Evolutionary conservation across 1,140 invertebrate genomes (phyloP).

Genomic region (Drosophila azteca): DNA sequence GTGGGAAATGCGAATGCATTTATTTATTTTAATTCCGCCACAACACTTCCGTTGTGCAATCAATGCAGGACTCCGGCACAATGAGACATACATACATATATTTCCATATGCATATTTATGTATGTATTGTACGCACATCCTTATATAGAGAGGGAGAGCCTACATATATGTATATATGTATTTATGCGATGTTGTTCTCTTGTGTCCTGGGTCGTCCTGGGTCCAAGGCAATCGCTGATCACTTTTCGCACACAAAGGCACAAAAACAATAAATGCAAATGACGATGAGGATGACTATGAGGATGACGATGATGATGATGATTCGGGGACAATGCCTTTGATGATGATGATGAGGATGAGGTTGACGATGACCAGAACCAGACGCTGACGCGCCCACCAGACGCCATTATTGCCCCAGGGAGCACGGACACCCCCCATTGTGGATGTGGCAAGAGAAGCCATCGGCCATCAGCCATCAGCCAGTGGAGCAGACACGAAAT

Average conservation of each 20-base stretch:
- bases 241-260: slow-evolving; percentile 76
- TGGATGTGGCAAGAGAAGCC: slow-evolving; percentile 27
- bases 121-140: slow-evolving; percentile 21
- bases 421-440: slow-evolving; percentile 36
- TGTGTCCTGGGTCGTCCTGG: not conserved
- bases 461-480: slow-evolving; percentile 10
- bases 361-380: slow-evolving; percentile 45
- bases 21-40: slow-evolving; percentile 83
- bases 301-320: slow-evolving; percentile 51
- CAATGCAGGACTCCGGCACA: slow-evolving; percentile 74
- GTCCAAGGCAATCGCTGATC: slow-evolving; percentile 76
- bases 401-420: slow-evolving; percentile 58
- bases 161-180: slow-evolving; percentile 14
- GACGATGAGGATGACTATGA: slow-evolving; percentile 46
- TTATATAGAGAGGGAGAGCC: slow-evolving; percentile 12
- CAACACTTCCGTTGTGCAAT: slow-evolving; percentile 80
- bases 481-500: slow-evolving; percentile 60
- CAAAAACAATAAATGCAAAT: slow-evolving; percentile 82
- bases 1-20: slow-evolving; percentile 75
- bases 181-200: slow-evolving; percentile 12
- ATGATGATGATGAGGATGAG: slow-evolving; percentile 32
- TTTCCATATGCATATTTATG: slow-evolving; percentile 46
- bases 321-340: slow-evolving; percentile 33
- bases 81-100: slow-evolving; percentile 63
- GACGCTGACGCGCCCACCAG: slow-evolving; percentile 59